Evolutionary conservation across 2,113 vertebrate species (phyloP), one percentile per base, ranked within the genome.

Genomic region (Cyprinus carpio): DNA sequence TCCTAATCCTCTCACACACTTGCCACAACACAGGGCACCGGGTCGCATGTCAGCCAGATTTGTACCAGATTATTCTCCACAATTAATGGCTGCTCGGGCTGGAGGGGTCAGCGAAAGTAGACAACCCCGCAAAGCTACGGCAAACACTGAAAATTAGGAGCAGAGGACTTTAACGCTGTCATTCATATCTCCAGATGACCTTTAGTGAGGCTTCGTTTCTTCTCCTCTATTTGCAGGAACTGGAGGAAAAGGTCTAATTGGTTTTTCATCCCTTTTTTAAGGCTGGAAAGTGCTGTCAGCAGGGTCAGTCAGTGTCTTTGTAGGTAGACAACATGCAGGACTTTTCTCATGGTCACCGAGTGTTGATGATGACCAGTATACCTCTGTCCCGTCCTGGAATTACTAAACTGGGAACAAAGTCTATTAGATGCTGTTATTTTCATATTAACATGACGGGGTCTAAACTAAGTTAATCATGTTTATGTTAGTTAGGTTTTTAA

Each of bases 101-200:
- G 97, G 97, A 98, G 98, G 97, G 96, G 96, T 96, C 31, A 43
- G 96, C 94, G 96, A 23, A 72, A 65, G 25, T 76, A 82, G 81
- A 78, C 98, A 97, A 97, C 97, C 97, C 97, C 96, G 95, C 90
- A 95, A 97, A 98, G 97, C 97, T 98, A 98, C 95, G 95, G 97
- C 97, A 99, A 99, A 99, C 97, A 99, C 96, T 84, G 97, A 97
- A 95, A 98, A 99, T 99, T 98, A 99, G 98, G 97, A 98, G 97
- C 96, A 97, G 97, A 97, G 98, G 97, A 98, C 96, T 98, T 97
- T 97, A 96, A 96, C 95, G 96, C 97, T 98, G 97, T 99, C 98
- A 99, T 96, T 99, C 98, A 99, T 97, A 98, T 97, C 98, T 97
- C 96, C 96, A 88, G 91, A 96, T 99, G 98, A 99, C 98, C 98